Percentiles rank a stretch among this genome's conserved stretches.
phyloP scores from a whole-genome alignment of 2,797 vertebrate genomes.

The Fringilla coelebs region DNA sequence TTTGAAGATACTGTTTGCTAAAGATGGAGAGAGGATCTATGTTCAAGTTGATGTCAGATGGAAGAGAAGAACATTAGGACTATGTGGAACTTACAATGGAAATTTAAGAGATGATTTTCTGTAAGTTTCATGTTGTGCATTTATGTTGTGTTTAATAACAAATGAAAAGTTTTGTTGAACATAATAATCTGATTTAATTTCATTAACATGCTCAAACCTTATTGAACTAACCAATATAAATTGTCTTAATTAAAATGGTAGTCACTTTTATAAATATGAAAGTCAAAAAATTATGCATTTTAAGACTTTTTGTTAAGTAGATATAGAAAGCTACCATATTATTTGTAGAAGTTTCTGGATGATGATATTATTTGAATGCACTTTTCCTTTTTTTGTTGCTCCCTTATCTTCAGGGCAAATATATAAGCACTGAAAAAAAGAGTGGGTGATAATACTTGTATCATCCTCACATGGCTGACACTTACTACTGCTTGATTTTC shows the following conservation, averaged over 20 bases:
- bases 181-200: not conserved
- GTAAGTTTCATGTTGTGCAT: slow-evolving; percentile 75
- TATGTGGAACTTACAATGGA: slow-evolving; percentile 96
- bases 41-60: slow-evolving; percentile 87
- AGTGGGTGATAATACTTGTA: not conserved
- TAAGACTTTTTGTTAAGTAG: not conserved
- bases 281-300: not conserved
- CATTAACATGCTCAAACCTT: not conserved
- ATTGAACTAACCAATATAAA: not conserved
- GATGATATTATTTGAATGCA: not conserved
- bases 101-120: slow-evolving; percentile 98
- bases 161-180: not conserved
- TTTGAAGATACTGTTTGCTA: slow-evolving; percentile 87
- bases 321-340: not conserved
- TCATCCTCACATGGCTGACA: not conserved
- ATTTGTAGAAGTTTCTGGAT: not conserved
- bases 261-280: not conserved
- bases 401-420: not conserved
- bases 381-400: not conserved
- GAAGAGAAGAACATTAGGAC: slow-evolving; percentile 88
- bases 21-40: slow-evolving; percentile 88
- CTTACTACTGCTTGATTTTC: not conserved
- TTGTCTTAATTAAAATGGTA: not conserved
- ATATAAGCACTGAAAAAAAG: not conserved
- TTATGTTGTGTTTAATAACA: not conserved